Evolutionary conservation across 1,140 invertebrate species (phyloP), one percentile per base, ranked within the genome.

Genomic region (Cydia fagiglandana): DNA sequence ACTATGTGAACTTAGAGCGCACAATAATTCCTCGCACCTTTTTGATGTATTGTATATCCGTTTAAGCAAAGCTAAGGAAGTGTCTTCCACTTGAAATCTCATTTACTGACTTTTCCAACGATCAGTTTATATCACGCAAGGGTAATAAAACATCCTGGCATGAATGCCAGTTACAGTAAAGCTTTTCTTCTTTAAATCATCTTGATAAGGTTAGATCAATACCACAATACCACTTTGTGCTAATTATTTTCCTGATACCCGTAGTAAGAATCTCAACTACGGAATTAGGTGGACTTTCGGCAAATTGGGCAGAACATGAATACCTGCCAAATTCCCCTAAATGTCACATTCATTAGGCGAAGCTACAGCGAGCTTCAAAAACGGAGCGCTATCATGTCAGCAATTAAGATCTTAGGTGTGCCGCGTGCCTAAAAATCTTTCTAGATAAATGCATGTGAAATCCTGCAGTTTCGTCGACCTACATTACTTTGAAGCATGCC

Each of bases 401-500:
- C 20, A 24, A 61, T 61, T 61, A 61, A 61, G 56, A 9, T 61
- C 17, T 61, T 24, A 61, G 17, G 17, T 24, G 50, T 53, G n/a
- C 50, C n/a, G 17, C 12, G 50, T 53, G n/a, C 50, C n/a, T 61
- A 61, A 61, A 61, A 24, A 61, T 61, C 53, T 17, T 56, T 61
- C 20, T 61, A 24, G 2, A 61, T 9, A 24, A 24, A 61, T 61
- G 56, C 56, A 24, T 70, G 66, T 45, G 30, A 20, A n/a, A 70
- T 70, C 34, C 30, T 70, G 34, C 30, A 70, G 66, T 17, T 34
- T 41, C 30, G 66, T 70, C 34, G 66, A 41, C 66, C 66, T 70
- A 70, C 66, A 70, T 70, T 70, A 70, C 66, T 70, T 70, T 70
- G 38, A 70, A 70, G 66, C 66, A 70, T 70, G 66, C 34, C 66